Evolutionary conservation across 2,888 invertebrate genomes (phyloP).

Genomic region (Heliconius ethilla): DNA sequence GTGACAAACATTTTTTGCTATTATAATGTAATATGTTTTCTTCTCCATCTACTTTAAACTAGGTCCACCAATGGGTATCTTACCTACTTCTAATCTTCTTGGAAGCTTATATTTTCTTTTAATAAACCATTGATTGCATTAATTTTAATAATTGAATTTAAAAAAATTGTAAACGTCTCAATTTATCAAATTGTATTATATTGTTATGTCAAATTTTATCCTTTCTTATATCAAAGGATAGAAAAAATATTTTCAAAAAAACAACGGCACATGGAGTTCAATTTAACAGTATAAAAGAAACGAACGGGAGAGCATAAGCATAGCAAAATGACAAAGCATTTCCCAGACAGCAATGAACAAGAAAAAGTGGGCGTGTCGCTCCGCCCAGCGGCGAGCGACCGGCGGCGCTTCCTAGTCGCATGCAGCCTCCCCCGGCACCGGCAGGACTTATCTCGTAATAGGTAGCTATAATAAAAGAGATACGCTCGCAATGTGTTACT

Average conservation of each 20-base stretch:
- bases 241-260: background rate
- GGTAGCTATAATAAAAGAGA: conserved; percentile 78
- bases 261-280: background rate
- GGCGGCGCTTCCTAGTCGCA: conserved; percentile 65
- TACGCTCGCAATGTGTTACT: conserved; percentile 78
- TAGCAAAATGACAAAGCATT: conserved; percentile 53
- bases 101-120: background rate
- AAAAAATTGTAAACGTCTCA: background rate
- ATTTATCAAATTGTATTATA: background rate
- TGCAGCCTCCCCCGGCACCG: conserved; percentile 60
- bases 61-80: background rate
- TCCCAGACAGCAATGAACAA: conserved; percentile 59
- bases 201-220: background rate
- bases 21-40: too few relatives aligned
- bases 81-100: background rate
- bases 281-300: conserved; percentile 21
- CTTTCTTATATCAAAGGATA: background rate
- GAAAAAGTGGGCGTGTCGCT: conserved; percentile 79
- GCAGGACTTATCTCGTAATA: conserved; percentile 74
- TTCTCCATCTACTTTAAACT: too few relatives aligned
- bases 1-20: too few relatives aligned
- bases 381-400: conserved; percentile 67
- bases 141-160: background rate
- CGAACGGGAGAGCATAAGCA: conserved; percentile 28
- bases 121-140: background rate